These are phyloP conservation scores for Bombus consobrinus DNA, from an alignment of 1,140 invertebrate genomes.

Conservation along the genomic window DNA sequence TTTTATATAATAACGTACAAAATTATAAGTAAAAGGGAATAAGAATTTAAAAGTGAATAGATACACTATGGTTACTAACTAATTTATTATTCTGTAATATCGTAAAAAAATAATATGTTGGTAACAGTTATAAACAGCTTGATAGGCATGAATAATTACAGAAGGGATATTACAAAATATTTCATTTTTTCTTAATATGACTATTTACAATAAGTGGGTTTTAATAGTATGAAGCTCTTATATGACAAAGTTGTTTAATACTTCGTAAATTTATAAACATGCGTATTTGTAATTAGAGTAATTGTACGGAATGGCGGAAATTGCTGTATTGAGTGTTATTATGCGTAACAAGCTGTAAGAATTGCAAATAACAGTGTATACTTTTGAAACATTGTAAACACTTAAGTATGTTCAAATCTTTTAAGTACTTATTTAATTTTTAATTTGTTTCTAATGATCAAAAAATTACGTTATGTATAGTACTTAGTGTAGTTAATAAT, in stretches of 20 bases:
- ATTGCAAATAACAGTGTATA: background rate
- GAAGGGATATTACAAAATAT: background rate
- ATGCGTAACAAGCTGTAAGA: background rate
- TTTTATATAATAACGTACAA: slow-evolving; percentile 25
- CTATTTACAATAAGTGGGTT: background rate
- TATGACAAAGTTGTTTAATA: slow-evolving; percentile 16
- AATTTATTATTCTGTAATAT: background rate
- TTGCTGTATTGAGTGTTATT: background rate
- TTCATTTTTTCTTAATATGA: background rate
- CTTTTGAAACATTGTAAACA: background rate
- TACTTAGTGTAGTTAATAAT: slow-evolving; percentile 26
- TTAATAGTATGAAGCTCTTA: slow-evolving; percentile 5
- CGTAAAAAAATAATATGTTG: background rate
- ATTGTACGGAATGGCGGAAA: background rate
- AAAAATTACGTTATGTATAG: slow-evolving; percentile 1
- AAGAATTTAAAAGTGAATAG: background rate
- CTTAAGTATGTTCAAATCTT: background rate
- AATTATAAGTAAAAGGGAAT: background rate
- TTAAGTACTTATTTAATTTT: slow-evolving; percentile 23
- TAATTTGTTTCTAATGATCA: slow-evolving; percentile 24
- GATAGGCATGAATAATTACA: slow-evolving; percentile 7
- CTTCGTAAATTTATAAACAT: slow-evolving; percentile 13
- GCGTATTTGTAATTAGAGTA: background rate
- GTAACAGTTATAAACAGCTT: background rate
- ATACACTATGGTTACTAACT: background rate